These are phyloP conservation scores for Tinea semifulvella DNA, from an alignment of 2,888 invertebrate species.

Conservation along the genomic window DNA sequence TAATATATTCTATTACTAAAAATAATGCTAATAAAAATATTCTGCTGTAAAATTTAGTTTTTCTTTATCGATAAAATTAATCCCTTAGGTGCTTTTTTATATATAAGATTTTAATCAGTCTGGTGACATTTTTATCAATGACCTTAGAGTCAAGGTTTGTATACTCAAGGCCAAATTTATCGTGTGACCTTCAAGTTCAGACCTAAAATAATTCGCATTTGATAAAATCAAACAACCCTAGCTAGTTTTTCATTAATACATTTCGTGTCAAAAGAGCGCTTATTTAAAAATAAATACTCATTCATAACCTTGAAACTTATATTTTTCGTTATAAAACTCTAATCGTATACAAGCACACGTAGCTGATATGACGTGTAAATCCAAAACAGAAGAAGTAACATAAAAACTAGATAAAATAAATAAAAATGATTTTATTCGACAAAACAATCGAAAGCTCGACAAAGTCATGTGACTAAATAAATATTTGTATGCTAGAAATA, in stretches of 20 bases:
- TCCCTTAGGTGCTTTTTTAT: too few relatives aligned
- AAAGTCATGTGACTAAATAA: too few relatives aligned
- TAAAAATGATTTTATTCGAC: too few relatives aligned
- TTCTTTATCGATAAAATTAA: too few relatives aligned
- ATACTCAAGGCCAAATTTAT: slow-evolving; percentile 2
- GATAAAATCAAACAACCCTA: slow-evolving; percentile 8
- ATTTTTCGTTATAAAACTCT: background rate
- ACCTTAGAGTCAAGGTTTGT: slow-evolving; percentile 12
- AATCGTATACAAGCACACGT: background rate
- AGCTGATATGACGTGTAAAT: background rate
- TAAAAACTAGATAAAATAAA: too few relatives aligned
- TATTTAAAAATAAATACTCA: slow-evolving; percentile 1
- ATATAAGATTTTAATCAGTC: background rate
- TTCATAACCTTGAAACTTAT: background rate
- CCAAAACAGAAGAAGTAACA: too few relatives aligned
- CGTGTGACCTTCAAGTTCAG: slow-evolving; percentile 13
- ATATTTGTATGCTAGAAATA: too few relatives aligned
- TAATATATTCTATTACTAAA: background rate
- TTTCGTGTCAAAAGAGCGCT: background rate
- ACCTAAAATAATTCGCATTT: background rate
- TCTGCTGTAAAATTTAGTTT: background rate
- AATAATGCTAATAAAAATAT: background rate
- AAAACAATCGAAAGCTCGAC: too few relatives aligned
- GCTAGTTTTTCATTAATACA: background rate
- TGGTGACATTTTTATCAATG: slow-evolving; percentile 4